Evolutionary conservation across 2,797 vertebrate species (phyloP), one percentile per base, ranked within the genome.

Genomic region (Myotis myotis): DNA sequence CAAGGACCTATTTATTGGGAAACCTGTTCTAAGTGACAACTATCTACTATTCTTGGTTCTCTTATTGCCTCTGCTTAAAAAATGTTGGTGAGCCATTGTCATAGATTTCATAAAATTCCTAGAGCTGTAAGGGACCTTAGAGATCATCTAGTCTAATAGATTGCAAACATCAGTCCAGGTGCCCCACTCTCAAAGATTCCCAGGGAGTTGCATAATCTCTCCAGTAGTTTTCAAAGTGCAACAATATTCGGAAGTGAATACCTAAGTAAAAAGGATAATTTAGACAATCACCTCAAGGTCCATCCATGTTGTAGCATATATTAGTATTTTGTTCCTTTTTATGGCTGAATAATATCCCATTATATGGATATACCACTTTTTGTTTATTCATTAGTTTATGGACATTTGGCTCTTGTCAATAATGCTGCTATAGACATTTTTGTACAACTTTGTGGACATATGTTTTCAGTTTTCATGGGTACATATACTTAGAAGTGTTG

Each of bases 141-240:
- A 88, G 12, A 72, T 96, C 25, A 88, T 68, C 44, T 78, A 66
- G 38, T 85, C 19, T 76, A 95, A 86, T 47, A 62, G 38, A 82
- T 72, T 81, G 93, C 44, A 91, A 93, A 85, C 38, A 79, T 80
- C 41, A 74, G 30, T 83, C n/a, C 57, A 95, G 71, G 8, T 90
- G 44, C 19, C 23, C 47, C 30, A 57, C 23, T 91, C 53, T 62
- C 71, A 94, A 53, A 87, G 36, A 84, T 85, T 93, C 33, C 23
- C 30, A 51, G 44, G 25, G 10, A 49, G 9, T 66, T 83, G 51
- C 22, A 33, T 64, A 60, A 86, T 25, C 62, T 92, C 80, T 44
- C 51, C 49, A 83, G 28, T n/a, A 41, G 36, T 51, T 71, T 71
- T 90, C 62, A 84, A 51, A 87, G 23, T 94, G 9, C 28, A 80